Evolutionary conservation across 1,140 invertebrate genomes (phyloP).

Genomic region (Procambarus virginalis): DNA sequence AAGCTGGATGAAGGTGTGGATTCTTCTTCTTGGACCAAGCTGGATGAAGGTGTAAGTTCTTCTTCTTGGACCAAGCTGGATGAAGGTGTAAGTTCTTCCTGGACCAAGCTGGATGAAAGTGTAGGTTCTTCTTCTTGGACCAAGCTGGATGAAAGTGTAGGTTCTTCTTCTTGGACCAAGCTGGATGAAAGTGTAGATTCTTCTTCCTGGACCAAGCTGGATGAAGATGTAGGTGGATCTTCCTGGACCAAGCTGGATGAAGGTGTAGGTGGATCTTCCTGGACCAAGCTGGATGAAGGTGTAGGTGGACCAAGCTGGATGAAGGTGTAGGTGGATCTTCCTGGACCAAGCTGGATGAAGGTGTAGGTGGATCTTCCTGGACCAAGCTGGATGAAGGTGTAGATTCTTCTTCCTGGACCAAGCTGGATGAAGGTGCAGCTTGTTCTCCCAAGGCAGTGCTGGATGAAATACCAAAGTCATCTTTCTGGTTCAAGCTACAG

Average conservation of each 20-base stretch:
- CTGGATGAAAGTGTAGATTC: background rate
- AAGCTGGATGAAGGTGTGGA: background rate
- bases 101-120: background rate
- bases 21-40: background rate
- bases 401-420: background rate
- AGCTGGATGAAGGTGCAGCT: background rate
- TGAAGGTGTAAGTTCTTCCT: background rate
- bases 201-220: background rate
- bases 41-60: background rate
- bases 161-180: too few relatives aligned
- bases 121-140: too few relatives aligned
- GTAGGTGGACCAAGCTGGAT: background rate
- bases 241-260: background rate
- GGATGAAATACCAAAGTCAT: background rate
- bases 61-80: background rate
- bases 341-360: background rate
- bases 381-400: background rate
- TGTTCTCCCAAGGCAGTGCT: background rate
- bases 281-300: too few relatives aligned
- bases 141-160: too few relatives aligned
- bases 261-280: background rate
- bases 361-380: background rate
- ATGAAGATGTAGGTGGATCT: background rate
- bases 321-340: background rate
- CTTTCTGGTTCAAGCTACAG: background rate